A percentile compares a stretch with the other conserved stretches of the same genome.
phyloP scores from a whole-genome alignment of 2,888 invertebrate species.

The Ectobius pallidus region DNA sequence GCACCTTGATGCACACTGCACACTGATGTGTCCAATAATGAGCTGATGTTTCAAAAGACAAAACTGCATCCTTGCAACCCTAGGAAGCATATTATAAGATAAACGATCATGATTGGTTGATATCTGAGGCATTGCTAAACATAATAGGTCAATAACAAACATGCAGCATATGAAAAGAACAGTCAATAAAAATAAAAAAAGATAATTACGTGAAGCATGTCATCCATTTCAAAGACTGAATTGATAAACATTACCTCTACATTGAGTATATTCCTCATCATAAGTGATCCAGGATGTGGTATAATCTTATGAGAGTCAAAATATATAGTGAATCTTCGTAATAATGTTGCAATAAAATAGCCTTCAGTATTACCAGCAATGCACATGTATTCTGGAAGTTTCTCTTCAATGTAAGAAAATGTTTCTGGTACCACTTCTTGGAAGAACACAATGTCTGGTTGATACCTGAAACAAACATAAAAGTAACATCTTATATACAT shows the following conservation, averaged over 20 bases:
- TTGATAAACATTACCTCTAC: slow-evolving; percentile 59
- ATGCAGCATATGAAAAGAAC: too few relatives aligned
- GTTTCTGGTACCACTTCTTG: slow-evolving; percentile 62
- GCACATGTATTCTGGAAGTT: slow-evolving; percentile 54
- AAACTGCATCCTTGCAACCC: too few relatives aligned
- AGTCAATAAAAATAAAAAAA: too few relatives aligned
- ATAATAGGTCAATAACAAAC: too few relatives aligned
- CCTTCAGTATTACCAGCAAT: slow-evolving; percentile 51
- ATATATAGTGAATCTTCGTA: slow-evolving; percentile 53
- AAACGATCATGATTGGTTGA: too few relatives aligned
- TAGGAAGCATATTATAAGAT: too few relatives aligned
- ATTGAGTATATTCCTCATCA: slow-evolving; percentile 59
- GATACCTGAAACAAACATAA: slow-evolving; percentile 53
- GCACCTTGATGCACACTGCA: too few relatives aligned
- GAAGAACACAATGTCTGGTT: slow-evolving; percentile 62
- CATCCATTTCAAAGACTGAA: too few relatives aligned
- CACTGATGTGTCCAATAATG: too few relatives aligned
- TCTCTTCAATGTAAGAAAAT: slow-evolving; percentile 53
- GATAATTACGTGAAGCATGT: too few relatives aligned
- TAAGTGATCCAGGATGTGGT: slow-evolving; percentile 55
- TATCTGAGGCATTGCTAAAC: too few relatives aligned
- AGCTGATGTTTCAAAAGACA: too few relatives aligned
- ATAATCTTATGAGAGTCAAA: slow-evolving; percentile 55
- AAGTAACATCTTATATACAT: background rate
- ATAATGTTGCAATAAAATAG: slow-evolving; percentile 57